Evolutionary conservation across 2,113 vertebrate species (phyloP).

Genomic region (Rhagologus leucostigma): DNA sequence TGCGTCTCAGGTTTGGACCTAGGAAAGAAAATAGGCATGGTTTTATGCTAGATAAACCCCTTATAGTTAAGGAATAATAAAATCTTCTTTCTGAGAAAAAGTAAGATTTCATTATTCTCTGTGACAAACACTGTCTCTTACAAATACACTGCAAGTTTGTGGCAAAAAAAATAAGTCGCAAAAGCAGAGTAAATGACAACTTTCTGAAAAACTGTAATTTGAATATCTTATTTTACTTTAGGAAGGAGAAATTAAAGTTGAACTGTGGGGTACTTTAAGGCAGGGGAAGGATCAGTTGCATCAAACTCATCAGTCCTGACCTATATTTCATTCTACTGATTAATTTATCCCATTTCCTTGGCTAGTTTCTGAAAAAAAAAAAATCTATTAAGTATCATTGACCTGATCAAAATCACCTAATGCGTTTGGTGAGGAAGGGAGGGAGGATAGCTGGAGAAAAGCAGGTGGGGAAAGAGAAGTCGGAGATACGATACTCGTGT

Average conservation of each 20-base stretch:
- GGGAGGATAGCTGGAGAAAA: neutral
- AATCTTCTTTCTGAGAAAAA: neutral
- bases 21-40: neutral
- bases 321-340: constrained; percentile 58
- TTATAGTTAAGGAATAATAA: neutral
- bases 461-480: constrained; percentile 31
- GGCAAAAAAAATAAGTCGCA: neutral
- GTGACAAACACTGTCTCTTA: neutral
- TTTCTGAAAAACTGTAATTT: constrained; percentile 12
- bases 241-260: constrained; percentile 35
- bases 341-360: constrained; percentile 58
- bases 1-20: neutral
- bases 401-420: constrained; percentile 41
- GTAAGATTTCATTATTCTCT: neutral
- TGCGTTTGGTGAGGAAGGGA: neutral
- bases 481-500: neutral
- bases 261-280: constrained; percentile 27
- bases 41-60: neutral
- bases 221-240: constrained; percentile 26
- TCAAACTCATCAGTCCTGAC: constrained; percentile 64
- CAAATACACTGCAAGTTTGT: neutral
- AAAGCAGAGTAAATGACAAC: neutral
- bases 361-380: constrained; percentile 30
- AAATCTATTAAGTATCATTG: constrained; percentile 19
- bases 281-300: constrained; percentile 51